These are phyloP conservation scores for Argyresthia goedartella DNA, from an alignment of 2,888 invertebrate genomes.

Conservation along the genomic window DNA sequence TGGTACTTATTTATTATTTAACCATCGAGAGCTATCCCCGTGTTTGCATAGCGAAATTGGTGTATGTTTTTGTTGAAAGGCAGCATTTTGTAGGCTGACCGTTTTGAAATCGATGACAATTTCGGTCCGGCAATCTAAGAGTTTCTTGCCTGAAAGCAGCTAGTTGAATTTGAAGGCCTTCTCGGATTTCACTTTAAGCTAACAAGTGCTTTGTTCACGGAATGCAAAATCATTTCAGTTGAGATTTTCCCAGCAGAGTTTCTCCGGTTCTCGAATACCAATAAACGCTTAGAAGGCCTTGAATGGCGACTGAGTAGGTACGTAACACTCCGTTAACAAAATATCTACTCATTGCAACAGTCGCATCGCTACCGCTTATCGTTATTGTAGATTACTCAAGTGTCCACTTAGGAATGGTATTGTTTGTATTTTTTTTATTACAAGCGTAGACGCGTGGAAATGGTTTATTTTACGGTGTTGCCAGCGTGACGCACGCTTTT, in stretches of 20 bases:
- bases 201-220: no score
- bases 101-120: no score
- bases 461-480: slow-evolving; percentile 10
- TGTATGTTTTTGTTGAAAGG: slow-evolving; percentile 24
- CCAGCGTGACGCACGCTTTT: slow-evolving; percentile 25
- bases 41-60: slow-evolving; percentile 65
- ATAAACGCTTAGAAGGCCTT: no score
- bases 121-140: no score
- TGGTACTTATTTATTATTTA: slow-evolving; percentile 58
- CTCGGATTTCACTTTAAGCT: no score
- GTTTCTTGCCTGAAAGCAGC: no score
- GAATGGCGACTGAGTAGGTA: no score
- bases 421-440: slow-evolving; percentile 36
- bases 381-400: neutral
- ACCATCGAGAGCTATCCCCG: slow-evolving; percentile 57
- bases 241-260: no score
- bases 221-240: no score
- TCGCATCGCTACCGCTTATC: neutral
- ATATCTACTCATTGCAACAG: neutral
- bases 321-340: neutral
- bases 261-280: no score
- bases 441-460: neutral
- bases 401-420: neutral
- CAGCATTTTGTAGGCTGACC: no score
- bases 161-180: no score